A percentile compares a stretch with the other conserved stretches of the same genome.
Conservation (phyloP, 2,113 vertebrate genomes). For the Azemiops feae region DNA sequence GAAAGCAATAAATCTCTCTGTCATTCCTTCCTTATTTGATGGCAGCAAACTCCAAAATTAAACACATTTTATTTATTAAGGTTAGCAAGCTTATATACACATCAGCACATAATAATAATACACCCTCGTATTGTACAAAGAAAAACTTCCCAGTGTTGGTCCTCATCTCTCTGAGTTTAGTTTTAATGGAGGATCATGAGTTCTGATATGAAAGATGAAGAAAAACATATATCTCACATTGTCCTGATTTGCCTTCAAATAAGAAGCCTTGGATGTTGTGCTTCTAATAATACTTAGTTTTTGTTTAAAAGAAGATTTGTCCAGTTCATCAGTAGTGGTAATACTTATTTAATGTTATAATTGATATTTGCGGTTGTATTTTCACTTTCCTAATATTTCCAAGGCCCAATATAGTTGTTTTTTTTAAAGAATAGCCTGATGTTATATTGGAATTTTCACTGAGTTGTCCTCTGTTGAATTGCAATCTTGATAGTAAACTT, state of each 20-base stretch:
- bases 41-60: neutral
- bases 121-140: neutral
- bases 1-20: neutral
- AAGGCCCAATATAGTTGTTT: neutral
- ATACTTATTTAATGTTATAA: neutral
- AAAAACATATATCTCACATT: neutral
- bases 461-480: neutral
- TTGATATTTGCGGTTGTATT: neutral
- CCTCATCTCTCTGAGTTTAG: neutral
- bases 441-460: neutral
- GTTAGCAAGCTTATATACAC: neutral
- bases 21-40: neutral
- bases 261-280: neutral
- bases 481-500: neutral
- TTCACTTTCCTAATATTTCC: neutral
- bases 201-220: neutral
- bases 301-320: neutral
- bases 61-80: neutral
- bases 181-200: neutral
- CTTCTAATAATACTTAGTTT: neutral
- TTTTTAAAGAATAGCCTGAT: neutral
- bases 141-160: neutral
- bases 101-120: neutral
- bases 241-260: neutral
- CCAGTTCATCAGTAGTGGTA: neutral